Evolutionary conservation across 2,113 vertebrate genomes (phyloP).

Genomic region (Scolopax mira): DNA sequence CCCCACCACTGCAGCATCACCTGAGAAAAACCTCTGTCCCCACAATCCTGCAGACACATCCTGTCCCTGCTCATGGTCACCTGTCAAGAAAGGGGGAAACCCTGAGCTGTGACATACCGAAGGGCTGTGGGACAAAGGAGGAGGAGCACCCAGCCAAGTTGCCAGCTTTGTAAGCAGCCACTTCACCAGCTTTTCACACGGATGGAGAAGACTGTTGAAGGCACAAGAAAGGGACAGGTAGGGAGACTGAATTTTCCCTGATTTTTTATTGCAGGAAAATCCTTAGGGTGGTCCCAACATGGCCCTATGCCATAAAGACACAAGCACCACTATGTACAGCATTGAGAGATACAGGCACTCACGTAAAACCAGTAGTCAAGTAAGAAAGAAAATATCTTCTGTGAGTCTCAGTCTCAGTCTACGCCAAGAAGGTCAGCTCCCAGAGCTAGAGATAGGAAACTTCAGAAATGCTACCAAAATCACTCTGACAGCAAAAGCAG

Average conservation of each 20-base stretch:
- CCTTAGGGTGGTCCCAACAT: not conserved
- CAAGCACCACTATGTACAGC: not conserved
- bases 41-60: not conserved
- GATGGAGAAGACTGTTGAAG: not conserved
- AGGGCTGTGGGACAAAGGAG: fast-evolving
- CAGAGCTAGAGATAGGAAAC: not conserved
- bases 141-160: fast-evolving
- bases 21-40: not conserved
- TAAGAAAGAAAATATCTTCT: not conserved
- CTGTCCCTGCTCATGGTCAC: not conserved
- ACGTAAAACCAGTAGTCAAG: not conserved
- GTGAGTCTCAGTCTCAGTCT: not conserved
- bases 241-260: not conserved
- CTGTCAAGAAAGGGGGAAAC: not conserved
- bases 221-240: not conserved
- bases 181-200: not conserved
- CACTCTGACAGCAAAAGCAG: not conserved
- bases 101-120: fast-evolving
- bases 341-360: not conserved
- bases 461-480: not conserved
- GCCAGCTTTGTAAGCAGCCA: not conserved
- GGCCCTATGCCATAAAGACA: not conserved
- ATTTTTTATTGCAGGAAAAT: not conserved
- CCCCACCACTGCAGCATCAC: fast-evolving
- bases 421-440: not conserved